Evolutionary conservation across 2,113 vertebrate species (phyloP), one percentile per base, ranked within the genome.

Genomic region (Oreochromis spilurus): DNA sequence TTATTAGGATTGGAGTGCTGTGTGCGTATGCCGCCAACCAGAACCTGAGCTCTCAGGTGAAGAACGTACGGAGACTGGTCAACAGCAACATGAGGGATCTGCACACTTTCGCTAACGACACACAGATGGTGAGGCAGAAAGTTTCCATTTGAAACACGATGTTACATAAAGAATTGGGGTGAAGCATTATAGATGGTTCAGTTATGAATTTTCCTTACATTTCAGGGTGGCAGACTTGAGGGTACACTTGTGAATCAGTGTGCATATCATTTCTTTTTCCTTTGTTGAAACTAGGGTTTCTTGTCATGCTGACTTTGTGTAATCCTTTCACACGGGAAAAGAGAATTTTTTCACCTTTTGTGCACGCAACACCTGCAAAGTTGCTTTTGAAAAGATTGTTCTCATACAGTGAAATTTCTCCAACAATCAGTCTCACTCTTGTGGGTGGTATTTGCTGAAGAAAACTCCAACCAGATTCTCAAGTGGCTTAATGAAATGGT

Each of bases 31-130:
- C 95, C 58, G 97, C 98, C 84, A 99, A 98, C 94, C 97, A 98
- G 89, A 97, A 98, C 91, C 94, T 99, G 88, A 97, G 97, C 88
- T 97, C 95, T 36, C 96, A 97, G 94, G 89, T 98, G 85, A 95
- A 96, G 94, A 97, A 95, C 94, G 95, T 97, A 81, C 96, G 92
- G 88, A 94, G 93, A 14, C 87, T 99, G 93, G 95, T 97, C 75
- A 97, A 97, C 91, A 99, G 96, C 95, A 99, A 99, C 93, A 97
- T 98, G 93, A 97, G 96, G 89, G 99, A 99, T 91, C 83, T 99
- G 92, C 96, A 96, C 88, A 95, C 94, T 48, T 95, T 99, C 21
- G 93, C 97, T 85, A 97, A 97, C 4, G 93, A 97, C 82, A 97
- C 97, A 6, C 97, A 97, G 24, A 91, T 85, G 96, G 99, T 99